phyloP scores from a whole-genome alignment of 1,140 invertebrate genomes.

The Megalonaias nervosa region DNA sequence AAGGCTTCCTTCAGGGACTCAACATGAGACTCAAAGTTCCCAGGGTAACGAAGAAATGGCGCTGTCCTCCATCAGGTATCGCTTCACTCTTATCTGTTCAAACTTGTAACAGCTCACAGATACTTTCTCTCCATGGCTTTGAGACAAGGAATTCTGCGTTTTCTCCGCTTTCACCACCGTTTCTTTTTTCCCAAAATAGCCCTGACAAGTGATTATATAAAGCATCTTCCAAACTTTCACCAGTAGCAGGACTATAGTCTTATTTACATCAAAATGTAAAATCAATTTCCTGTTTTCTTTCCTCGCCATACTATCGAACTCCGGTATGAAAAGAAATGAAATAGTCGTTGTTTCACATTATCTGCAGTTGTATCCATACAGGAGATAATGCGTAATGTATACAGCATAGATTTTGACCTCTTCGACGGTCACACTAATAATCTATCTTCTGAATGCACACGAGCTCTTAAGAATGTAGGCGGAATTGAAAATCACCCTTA shows the following conservation, averaged over 20 bases:
- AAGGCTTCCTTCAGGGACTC: constrained; percentile 12
- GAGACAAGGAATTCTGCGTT: constrained; percentile 1
- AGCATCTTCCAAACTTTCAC: constrained; percentile 26
- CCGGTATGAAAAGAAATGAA: too few species aligned
- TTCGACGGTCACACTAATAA: too few species aligned
- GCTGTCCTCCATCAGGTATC: constrained; percentile 4
- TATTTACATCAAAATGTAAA: constrained; percentile 32
- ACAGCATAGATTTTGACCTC: too few species aligned
- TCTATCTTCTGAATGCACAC: too few species aligned
- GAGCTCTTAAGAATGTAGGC: too few species aligned
- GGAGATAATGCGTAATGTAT: too few species aligned
- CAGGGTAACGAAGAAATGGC: constrained; percentile 3
- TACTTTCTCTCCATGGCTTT: neutral
- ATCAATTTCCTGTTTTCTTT: constrained; percentile 18
- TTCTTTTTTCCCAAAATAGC: constrained; percentile 24
- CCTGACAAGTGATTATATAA: constrained; percentile 26
- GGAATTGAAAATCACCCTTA: too few species aligned
- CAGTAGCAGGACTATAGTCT: constrained; percentile 32
- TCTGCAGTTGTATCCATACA: too few species aligned
- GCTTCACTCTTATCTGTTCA: constrained; percentile 17
- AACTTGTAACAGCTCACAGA: constrained; percentile 33
- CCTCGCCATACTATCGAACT: too few species aligned
- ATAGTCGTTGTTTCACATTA: too few species aligned
- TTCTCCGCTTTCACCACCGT: constrained; percentile 8
- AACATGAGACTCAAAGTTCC: constrained; percentile 25